Evolutionary conservation across 1,140 invertebrate species (phyloP), one percentile per base, ranked within the genome.

Genomic region (Brachionus rubens): DNA sequence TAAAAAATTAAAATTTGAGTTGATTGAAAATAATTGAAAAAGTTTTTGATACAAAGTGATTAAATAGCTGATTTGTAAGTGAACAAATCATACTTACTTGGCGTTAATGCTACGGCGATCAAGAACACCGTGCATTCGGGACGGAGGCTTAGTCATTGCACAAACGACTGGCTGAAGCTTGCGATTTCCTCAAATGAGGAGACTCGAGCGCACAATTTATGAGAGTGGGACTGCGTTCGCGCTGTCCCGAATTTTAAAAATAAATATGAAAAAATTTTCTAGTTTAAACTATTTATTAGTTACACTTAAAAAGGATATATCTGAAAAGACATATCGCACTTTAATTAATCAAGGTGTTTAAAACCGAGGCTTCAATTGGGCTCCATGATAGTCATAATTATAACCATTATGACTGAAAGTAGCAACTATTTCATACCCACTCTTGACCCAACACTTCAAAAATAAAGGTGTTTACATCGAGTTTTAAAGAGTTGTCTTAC

Each of bases 31-130:
- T 50, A 72, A 10, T 30, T 16, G 9, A 12, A 50, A 12, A 50
- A 24, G 19, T 12, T 5, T 14, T 5, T 16, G 10, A 41, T 24
- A 0, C 4, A 12, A 52, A 50, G n/a, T 72, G 14, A 5, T 26
- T 48, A 72, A 50, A 72, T 72, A 40, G 10, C 26, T 50, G 68
- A 3, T 48, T 48, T 52, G 19, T 36, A 28, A 10, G 2, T 6
- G 1, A 14, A 54, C 28, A 72, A 72, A 48, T 36, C 68, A 72
- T 72, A 72, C 68, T 72, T 72, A 72, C 68, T 72, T 72, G 68
- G 68, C 68, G 68, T 72, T 72, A 72, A 40, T 72, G 68, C 68
- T 72, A 72, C 68, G 68, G 68, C 68, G 68, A 72, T 72, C 68
- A 72, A 48, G 46, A 72, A 72, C 68, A 72, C 68, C 68, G 68